A percentile compares a stretch with the other conserved stretches of the same genome.
Conservation (phyloP, 30 jellyfish, hydroid and myxozoan genomes). For the Hydra vulgaris region DNA sequence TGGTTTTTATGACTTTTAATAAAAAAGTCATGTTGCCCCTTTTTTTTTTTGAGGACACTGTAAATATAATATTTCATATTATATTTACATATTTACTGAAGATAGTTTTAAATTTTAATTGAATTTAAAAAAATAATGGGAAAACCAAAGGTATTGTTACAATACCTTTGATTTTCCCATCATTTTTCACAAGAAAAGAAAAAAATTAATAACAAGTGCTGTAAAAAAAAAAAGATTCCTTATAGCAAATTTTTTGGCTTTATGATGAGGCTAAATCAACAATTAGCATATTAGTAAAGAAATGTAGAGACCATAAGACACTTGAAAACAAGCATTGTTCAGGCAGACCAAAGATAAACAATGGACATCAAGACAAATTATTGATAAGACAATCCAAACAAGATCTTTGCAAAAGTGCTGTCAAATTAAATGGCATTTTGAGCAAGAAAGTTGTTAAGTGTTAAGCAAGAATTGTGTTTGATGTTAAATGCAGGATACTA, state of each 20-base stretch:
- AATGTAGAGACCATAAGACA: neutral
- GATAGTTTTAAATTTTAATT: neutral
- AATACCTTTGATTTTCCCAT: too few species aligned
- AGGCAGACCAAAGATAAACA: neutral
- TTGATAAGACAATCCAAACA: neutral
- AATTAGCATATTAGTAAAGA: neutral
- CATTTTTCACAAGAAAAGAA: neutral
- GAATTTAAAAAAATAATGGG: neutral
- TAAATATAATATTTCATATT: too few species aligned
- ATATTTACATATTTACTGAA: neutral
- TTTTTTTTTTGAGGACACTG: too few species aligned
- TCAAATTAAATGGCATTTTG: too few species aligned
- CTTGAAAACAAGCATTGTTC: neutral
- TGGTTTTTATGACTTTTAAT: too few species aligned
- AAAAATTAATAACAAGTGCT: neutral
- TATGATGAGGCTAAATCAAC: neutral
- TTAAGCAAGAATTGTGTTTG: too few species aligned
- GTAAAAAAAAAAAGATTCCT: neutral
- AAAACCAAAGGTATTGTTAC: neutral
- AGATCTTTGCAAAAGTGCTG: too few species aligned
- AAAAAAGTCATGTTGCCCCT: too few species aligned
- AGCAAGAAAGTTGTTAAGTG: too few species aligned
- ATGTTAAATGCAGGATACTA: too few species aligned
- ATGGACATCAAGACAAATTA: neutral
- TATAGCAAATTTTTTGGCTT: neutral